These are phyloP conservation scores for Zaprionus bogoriensis DNA, from an alignment of 2,888 invertebrate species.

Conservation along the genomic window DNA sequence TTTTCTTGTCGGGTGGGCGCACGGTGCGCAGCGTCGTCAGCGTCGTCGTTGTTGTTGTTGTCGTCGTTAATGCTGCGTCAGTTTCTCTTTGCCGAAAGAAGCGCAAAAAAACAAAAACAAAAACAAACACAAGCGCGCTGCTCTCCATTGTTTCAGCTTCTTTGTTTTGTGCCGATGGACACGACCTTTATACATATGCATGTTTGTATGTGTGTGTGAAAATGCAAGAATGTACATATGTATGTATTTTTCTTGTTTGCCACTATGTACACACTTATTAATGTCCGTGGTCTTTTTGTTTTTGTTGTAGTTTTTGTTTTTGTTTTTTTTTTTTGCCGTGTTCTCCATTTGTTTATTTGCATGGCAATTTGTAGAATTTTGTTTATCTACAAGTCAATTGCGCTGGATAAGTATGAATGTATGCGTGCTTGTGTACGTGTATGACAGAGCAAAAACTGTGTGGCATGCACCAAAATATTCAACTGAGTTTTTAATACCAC, in stretches of 20 bases:
- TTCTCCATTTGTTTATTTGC: conserved; percentile 59
- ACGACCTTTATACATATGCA: conserved; percentile 50
- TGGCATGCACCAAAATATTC: conserved; percentile 40
- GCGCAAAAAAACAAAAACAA: conserved; percentile 26
- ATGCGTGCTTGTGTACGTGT: neutral
- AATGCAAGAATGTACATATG: neutral
- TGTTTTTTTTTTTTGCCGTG: conserved; percentile 24
- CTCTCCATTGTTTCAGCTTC: conserved; percentile 36
- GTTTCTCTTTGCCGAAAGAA: conserved; percentile 28
- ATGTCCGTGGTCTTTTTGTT: neutral
- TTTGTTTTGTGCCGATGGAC: conserved; percentile 50
- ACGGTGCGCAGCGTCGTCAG: too few relatives aligned
- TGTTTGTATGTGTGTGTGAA: neutral
- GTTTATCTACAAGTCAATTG: conserved; percentile 58
- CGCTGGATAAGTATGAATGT: conserved; percentile 5
- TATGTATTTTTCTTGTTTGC: neutral
- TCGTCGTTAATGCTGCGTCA: conserved; percentile 36
- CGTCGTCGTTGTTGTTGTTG: conserved; percentile 1
- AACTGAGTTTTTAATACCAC: conserved; percentile 28
- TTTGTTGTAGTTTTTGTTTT: conserved; percentile 4
- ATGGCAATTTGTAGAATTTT: conserved; percentile 55
- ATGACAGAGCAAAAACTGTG: conserved; percentile 1
- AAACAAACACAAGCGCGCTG: conserved; percentile 17
- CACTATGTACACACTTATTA: neutral
- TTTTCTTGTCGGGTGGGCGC: conserved; percentile 42